Percentiles rank a stretch among this genome's conserved stretches.
Evolutionary conservation across 2,888 invertebrate genomes (phyloP).

Genomic region (Uropetala carovei): DNA sequence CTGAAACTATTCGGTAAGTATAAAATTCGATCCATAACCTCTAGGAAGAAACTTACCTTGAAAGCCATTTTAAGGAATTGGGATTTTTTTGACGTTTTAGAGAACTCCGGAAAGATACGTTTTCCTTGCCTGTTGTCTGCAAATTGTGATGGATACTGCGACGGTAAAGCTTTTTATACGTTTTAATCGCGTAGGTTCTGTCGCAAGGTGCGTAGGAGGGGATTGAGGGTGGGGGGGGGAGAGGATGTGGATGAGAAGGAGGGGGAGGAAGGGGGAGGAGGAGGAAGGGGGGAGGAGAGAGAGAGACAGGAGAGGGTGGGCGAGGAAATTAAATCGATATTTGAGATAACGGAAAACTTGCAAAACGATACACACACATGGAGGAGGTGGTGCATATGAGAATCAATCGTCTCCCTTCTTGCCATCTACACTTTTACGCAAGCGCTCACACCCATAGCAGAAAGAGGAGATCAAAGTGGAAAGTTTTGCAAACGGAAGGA

Average conservation of each 20-base stretch:
- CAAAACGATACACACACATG: not conserved
- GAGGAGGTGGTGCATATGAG: constrained; percentile 1
- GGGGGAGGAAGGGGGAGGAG: too few species aligned
- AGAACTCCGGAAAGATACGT: not conserved
- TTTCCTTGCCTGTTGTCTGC: not conserved
- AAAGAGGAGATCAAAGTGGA: not conserved
- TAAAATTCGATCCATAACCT: too few species aligned
- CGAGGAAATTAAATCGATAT: constrained; percentile 10
- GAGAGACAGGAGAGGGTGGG: not conserved
- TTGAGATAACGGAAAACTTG: not conserved
- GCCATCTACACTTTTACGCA: not conserved
- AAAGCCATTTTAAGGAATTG: not conserved
- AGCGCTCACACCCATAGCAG: not conserved
- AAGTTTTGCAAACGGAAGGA: not conserved
- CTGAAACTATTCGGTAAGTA: too few species aligned
- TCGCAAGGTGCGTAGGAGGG: not conserved
- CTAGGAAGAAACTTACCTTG: not conserved
- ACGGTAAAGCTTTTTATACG: constrained; percentile 12
- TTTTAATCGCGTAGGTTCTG: not conserved
- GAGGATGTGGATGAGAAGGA: too few species aligned
- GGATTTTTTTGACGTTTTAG: not conserved
- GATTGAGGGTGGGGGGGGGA: not conserved
- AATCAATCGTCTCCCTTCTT: not conserved
- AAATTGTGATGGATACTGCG: not conserved
- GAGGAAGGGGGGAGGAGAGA: too few species aligned